Base-by-base conservation (phyloP, 64 coral and sea anemone genomes). In the Porites australiensis region DNA sequence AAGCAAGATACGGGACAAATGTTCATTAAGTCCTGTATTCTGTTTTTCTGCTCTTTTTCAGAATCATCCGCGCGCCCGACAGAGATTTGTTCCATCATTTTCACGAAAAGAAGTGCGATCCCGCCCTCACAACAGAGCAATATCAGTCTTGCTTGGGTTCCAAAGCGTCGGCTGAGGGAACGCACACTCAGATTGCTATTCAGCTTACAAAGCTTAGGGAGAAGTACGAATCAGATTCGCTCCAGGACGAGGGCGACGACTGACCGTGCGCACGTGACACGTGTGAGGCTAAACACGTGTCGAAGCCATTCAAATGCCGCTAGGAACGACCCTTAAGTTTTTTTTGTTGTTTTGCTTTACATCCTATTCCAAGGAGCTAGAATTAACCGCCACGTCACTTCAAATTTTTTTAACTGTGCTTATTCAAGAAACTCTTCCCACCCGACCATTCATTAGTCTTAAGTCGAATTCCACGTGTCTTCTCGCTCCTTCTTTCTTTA, bases 101-200 rank as follows among this genome's bases (percentile, higher is more conserved):
- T 70, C 96, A 98, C 87, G 90, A 95, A 23, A 98, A 98, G 78
- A 67, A 98, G 54, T 98, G 96, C 16, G 96, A 98, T 57, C 90
- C 86, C 0, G 95, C 54, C 79, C 90, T 98, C 11, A 92, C 53
- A 21, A 74, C 49, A 13, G 79, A 92, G 13, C 96, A 98, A 67
- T 98, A 95, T 61, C 59, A 67, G 16, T 92, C 88, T 10, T 98
- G 96, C 45, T 80, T 98, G 3, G 93, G 89, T 2, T 95, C 96
- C 51, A 98, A 98, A 60, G 93, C 93, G 3, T 76, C 84, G 13
- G 92, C 93, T 8, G 96, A 98, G 58, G 96, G 93, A 45, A 94
- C 93, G 2, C 79, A 88, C 2, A 82, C 79, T 43, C 96, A 98
- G 64, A 89, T 95, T 50, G 96, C 89, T 13, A 95, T 95, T 55